Conservation (phyloP, 2,888 invertebrate species). For the Bellardia pandia region DNA sequence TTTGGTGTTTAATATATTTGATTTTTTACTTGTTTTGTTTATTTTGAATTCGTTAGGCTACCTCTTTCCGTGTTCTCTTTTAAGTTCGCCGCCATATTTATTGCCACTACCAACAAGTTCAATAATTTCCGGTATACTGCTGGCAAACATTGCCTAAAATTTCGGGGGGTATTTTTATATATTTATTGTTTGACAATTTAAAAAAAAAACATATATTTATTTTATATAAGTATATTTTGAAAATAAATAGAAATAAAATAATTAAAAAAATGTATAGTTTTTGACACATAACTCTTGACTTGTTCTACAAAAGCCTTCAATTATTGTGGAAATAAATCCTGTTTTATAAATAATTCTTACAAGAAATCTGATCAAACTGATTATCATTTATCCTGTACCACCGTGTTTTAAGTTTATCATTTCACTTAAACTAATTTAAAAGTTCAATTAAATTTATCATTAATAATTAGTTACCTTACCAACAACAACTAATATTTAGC, state of each 20-base stretch:
- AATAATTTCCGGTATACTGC: slow-evolving; percentile 99
- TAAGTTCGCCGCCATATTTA: slow-evolving; percentile 99
- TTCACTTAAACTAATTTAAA: too few relatives aligned
- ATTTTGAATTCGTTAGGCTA: slow-evolving; percentile 85
- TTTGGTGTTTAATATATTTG: slow-evolving; percentile 63
- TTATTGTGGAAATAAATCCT: background rate
- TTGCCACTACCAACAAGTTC: slow-evolving; percentile 99
- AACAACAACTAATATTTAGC: too few relatives aligned
- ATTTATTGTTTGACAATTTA: slow-evolving; percentile 58
- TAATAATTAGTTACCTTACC: too few relatives aligned
- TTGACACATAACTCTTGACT: background rate
- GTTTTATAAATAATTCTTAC: background rate
- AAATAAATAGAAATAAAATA: slow-evolving; percentile 18
- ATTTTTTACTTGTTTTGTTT: slow-evolving; percentile 72
- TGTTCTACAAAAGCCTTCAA: too few relatives aligned
- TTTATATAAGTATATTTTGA: slow-evolving; percentile 1
- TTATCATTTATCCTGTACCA: slow-evolving; percentile 33
- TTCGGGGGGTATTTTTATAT: slow-evolving; percentile 72
- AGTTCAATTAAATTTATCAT: too few relatives aligned
- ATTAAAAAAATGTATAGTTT: background rate
- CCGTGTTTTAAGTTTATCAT: background rate
- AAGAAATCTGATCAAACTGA: slow-evolving; percentile 2
- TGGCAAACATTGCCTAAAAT: slow-evolving; percentile 99
- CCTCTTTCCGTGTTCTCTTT: slow-evolving; percentile 99
- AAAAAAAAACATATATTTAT: slow-evolving; percentile 25